Evolutionary conservation across 2,113 vertebrate genomes (phyloP).

Genomic region (Cololabis saira): DNA sequence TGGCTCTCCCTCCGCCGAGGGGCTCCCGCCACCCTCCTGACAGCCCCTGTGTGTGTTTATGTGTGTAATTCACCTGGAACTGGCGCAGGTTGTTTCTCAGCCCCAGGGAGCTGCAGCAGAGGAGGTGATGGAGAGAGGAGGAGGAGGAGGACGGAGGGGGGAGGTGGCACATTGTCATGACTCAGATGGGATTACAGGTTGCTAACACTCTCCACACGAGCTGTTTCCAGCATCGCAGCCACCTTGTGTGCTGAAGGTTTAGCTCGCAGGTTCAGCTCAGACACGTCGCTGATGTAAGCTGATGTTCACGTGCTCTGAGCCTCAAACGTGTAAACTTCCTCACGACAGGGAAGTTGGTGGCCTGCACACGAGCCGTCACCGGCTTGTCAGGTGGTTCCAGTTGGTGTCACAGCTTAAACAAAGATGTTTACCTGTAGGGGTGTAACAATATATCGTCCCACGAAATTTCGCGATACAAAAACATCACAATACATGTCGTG

Average conservation of each 20-base stretch:
- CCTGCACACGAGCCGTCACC: too few relatives aligned
- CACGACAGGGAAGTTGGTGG: too few relatives aligned
- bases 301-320: slow-evolving; percentile 1
- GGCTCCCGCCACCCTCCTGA: slow-evolving; percentile 38
- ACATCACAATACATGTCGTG: too few relatives aligned
- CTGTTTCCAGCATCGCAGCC: slow-evolving; percentile 67
- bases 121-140: neutral
- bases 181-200: slow-evolving; percentile 79
- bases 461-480: too few relatives aligned
- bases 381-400: too few relatives aligned
- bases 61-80: slow-evolving; percentile 74
- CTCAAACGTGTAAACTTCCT: neutral
- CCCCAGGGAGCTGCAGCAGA: slow-evolving; percentile 39
- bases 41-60: slow-evolving; percentile 43
- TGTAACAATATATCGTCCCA: too few relatives aligned
- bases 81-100: slow-evolving; percentile 62
- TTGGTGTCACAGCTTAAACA: too few relatives aligned
- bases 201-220: slow-evolving; percentile 73
- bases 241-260: slow-evolving; percentile 54
- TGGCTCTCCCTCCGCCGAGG: slow-evolving; percentile 31
- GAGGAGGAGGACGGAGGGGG: neutral
- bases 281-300: slow-evolving; percentile 15
- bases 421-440: too few relatives aligned
- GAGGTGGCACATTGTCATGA: slow-evolving; percentile 32
- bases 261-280: slow-evolving; percentile 36